Base-by-base conservation (phyloP, 2,888 invertebrate genomes). In the Volucella zonaria region DNA sequence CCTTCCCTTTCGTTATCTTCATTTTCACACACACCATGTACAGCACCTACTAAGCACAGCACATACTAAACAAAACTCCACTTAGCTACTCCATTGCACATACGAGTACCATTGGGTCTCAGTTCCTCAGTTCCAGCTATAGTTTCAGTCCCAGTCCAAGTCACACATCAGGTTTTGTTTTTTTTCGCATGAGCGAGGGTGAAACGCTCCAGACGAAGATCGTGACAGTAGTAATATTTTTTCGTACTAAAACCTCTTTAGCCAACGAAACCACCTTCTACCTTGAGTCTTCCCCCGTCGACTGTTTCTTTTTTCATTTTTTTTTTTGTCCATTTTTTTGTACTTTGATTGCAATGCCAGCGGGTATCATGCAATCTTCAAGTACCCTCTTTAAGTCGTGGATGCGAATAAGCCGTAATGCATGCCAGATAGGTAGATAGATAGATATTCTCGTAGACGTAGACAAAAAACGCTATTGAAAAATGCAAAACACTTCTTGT, bases 401-500 rank as follows among this genome's bases (percentile, higher is more conserved):
- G 68, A 43, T 61, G 54, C 51, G 68, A 40, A 40, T 67, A 45
- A 23, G 10, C 52, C 56, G 40, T 15, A 42, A 14, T 11, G 2
- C 56, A 15, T 10, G 15, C 14, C 1, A 40, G 43, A 54, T 23
- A 62, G 58, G 70, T 70, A 83, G 75, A 67, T 66, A 31, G 31
- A 31, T 31, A 31, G 31, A 31, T 31, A 31, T 31, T 31, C 31
- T 31, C 31, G 31, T 31, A 31, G 31, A 31, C 6, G 31, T 31
- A 31, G 31, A 31, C 31, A 6, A 77, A 70, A 79, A 70, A 75
- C 59, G 42, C 40, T 56, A 61, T 71, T 75, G 80, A 76, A 83
- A 80, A 83, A 83, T 80, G 83, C 75, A 83, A 83, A 83, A 81
- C 62, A 85, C 85, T 77, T 85, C 73, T 85, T 81, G 73, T 85